Base-by-base conservation (phyloP, 2,888 invertebrate species). In the Psococerastis gibbosa region DNA sequence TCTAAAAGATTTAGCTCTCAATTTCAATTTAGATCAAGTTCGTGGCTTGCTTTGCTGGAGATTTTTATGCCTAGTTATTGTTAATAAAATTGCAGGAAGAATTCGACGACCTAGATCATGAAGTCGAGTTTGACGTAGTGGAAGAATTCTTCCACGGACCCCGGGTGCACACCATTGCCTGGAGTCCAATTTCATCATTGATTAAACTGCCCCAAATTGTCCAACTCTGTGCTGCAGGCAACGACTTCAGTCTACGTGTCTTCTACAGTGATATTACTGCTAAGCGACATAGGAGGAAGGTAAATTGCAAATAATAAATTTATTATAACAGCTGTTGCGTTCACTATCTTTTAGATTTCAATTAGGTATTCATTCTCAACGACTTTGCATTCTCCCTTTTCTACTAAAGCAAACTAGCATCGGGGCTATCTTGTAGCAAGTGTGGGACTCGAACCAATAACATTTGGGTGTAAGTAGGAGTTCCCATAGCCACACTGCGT, bases 141-240 rank as follows among this genome's bases (percentile, higher is more conserved):
- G 65, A 66, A 49, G 69, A 71, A 48, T 66, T 75, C 49, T 62
- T 67, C 32, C 68, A 70, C 45, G 66, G 68, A 41, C 63, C 61
- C 6, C 62, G 70, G 47, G 68, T 70, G 44, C 67, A 70, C 48
- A 64, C 67, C 2, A 54, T 77, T 6, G 64, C 67, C 18, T 67
- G 76, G 59, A 71, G 75, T 35, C 73, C 76, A 17, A 70, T 73
- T 52, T 71, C 75, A 8, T 70, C 71, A 1, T 53, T 75, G 3
- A 68, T 64, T 43, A 58, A 67, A 15, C 58, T 73, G 11, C 75
- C 76, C 2, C 70, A 71, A 55, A 61, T 64, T 49, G 51, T 71
- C n/a, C 55, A 63, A 20, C 70, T 71, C 53, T 63, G 64, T 46
- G 60, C 68, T 2, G 74, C 70, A 17, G 68, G 69, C 16, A 64